Percentiles rank a stretch among this genome's conserved stretches.
Conservation (phyloP, 2,888 invertebrate genomes). For the Crocallis elinguaria region DNA sequence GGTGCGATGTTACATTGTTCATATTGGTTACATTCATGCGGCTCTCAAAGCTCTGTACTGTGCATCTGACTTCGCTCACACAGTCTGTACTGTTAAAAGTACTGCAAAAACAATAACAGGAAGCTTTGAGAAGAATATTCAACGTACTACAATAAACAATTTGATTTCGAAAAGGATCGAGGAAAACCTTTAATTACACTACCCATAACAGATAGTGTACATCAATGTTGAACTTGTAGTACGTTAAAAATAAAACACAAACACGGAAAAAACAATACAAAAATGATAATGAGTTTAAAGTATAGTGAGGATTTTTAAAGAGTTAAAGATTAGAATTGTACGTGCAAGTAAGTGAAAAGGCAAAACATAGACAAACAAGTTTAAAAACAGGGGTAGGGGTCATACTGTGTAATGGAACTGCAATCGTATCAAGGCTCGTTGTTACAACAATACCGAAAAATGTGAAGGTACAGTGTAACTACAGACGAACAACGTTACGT, state of each 20-base stretch:
- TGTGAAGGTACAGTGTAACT: no score
- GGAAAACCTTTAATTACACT: no score
- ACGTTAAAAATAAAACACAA: conserved; percentile 28
- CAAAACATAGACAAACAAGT: conserved; percentile 32
- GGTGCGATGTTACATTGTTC: conserved; percentile 76
- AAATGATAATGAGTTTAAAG: conserved; percentile 13
- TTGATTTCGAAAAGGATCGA: neutral
- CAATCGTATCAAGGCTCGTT: neutral
- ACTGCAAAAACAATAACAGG: conserved; percentile 77
- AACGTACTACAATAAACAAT: conserved; percentile 18
- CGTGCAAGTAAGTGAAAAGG: conserved; percentile 38
- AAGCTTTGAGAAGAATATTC: conserved; percentile 36
- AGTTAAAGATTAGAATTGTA: conserved; percentile 27
- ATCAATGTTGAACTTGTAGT: conserved; percentile 5
- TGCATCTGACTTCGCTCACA: conserved; percentile 79
- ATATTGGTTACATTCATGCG: conserved; percentile 80
- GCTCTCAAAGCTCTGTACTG: conserved; percentile 79
- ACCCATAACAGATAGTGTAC: no score
- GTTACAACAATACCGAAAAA: neutral
- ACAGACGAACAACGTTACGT: no score
- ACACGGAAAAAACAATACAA: conserved; percentile 26
- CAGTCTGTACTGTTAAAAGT: conserved; percentile 83
- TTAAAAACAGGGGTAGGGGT: conserved; percentile 15
- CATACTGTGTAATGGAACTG: conserved; percentile 7
- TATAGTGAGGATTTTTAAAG: conserved; percentile 13